Base-by-base conservation (phyloP, 2,113 vertebrate genomes). In the Pionites leucogaster region DNA sequence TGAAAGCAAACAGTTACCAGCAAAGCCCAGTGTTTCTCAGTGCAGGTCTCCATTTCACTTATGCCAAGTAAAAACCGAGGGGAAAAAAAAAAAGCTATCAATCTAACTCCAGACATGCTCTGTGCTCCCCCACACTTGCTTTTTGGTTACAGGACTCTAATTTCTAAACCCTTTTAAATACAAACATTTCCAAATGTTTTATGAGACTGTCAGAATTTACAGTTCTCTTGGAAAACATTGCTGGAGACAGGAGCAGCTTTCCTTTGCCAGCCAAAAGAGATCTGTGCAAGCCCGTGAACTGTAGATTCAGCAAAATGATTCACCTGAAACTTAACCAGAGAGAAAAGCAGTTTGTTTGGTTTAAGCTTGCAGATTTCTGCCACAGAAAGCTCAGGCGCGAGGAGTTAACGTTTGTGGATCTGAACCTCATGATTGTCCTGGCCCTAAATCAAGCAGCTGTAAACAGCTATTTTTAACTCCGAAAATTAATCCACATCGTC, bases 381-480 rank as follows among this genome's bases (percentile, higher is more conserved):
- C 5, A 1, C 1, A 2, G 65, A 85, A 79, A 86, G 76, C 85
- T 82, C 64, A 72, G 53, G 50, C 55, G 0, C 1, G 4, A 92
- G 68, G 55, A 95, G 92, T 52, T 86, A 82, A 80, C 52, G 35
- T 75, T 92, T 53, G 42, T 46, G 87, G 80, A 89, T 86, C 53
- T 59, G 80, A 60, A 69, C 33, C 92, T 83, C 46, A 17, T 78
- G 80, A 94, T 31, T 37, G 27, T 67, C 50, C 88, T 88, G 90
- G 92, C 92, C 80, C 84, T 65, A 91, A 96, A 86, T 89, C 88
- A 93, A 95, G 80, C 94, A 97, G 96, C 96, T 97, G 92, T 86
- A 88, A 95, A 90, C 27, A 6, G 68, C 64, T 97, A 97, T 97
- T 97, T 97, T 97, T 97, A 97, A 96, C 86, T 74, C 85, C 88